Percentiles rank a stretch among this genome's conserved stretches.
phyloP scores from a whole-genome alignment of 2,113 vertebrate species.

The Blennius ocellaris region DNA sequence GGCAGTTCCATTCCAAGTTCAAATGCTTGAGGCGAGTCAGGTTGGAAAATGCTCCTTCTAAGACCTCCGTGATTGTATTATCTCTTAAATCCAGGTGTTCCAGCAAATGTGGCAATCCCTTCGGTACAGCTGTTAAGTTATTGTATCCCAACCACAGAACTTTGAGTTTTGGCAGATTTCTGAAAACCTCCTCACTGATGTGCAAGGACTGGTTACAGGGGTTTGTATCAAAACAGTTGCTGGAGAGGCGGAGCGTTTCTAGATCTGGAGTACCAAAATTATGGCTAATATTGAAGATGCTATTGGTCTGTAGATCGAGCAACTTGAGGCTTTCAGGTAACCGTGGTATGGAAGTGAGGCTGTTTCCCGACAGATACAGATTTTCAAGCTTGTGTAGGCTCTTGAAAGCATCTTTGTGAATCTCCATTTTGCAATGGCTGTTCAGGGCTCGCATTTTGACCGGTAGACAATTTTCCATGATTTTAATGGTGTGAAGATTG shows the following conservation, averaged over 20 bases:
- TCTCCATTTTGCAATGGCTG: slow-evolving; percentile 67
- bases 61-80: slow-evolving; percentile 79
- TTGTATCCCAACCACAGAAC: slow-evolving; percentile 84
- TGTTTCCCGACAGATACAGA: slow-evolving; percentile 81
- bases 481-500: slow-evolving; percentile 73
- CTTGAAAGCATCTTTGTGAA: slow-evolving; percentile 73
- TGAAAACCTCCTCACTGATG: slow-evolving; percentile 71
- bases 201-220: slow-evolving; percentile 78
- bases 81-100: slow-evolving; percentile 78
- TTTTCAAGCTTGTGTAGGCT: slow-evolving; percentile 61
- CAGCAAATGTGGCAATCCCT: slow-evolving; percentile 79
- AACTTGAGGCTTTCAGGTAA: slow-evolving; percentile 73
- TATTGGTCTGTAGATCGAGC: slow-evolving; percentile 79
- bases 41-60: slow-evolving; percentile 68
- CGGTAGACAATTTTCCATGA: slow-evolving; percentile 78
- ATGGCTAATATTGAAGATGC: slow-evolving; percentile 66
- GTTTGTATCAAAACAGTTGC: slow-evolving; percentile 84
- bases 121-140: slow-evolving; percentile 84
- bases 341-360: slow-evolving; percentile 76
- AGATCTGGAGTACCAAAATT: slow-evolving; percentile 73
- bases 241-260: slow-evolving; percentile 63
- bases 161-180: slow-evolving; percentile 68
- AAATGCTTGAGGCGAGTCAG: slow-evolving; percentile 70
- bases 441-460: slow-evolving; percentile 40
- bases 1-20: slow-evolving; percentile 86